Evolutionary conservation across 2,113 vertebrate genomes (phyloP).

Genomic region (Vombatus ursinus): DNA sequence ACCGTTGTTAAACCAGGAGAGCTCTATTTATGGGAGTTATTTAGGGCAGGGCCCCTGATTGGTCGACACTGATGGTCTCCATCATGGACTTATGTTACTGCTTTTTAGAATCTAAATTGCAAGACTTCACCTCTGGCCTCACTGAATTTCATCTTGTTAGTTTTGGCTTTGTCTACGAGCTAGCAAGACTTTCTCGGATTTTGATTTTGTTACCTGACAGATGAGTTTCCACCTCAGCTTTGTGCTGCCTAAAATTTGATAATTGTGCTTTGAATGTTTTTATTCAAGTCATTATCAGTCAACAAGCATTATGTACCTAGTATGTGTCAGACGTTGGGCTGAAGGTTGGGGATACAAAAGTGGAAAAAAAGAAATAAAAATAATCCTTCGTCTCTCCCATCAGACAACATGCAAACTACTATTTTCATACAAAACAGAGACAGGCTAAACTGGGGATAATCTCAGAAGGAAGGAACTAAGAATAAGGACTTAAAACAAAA

Average conservation of each 20-base stretch:
- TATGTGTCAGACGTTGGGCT: not conserved
- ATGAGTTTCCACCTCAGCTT: not conserved
- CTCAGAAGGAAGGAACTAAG: not conserved
- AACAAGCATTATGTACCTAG: not conserved
- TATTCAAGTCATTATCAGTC: not conserved
- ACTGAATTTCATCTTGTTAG: not conserved
- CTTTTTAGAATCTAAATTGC: not conserved
- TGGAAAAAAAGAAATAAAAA: not conserved
- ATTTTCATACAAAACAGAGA: not conserved
- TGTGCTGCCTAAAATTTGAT: not conserved
- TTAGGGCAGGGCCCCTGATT: not conserved
- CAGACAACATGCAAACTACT: not conserved
- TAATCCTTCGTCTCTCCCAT: no score
- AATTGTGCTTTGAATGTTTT: not conserved
- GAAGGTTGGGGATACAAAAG: not conserved
- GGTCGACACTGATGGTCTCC: not conserved
- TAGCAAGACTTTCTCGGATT: not conserved
- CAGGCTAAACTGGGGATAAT: not conserved
- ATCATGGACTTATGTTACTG: not conserved
- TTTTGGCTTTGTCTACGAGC: not conserved
- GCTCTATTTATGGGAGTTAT: not conserved
- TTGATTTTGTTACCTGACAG: not conserved
- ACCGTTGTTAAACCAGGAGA: not conserved
- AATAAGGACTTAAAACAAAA: not conserved
- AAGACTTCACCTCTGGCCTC: not conserved